Conservation (phyloP, 1,140 invertebrate species). For the Nasonia giraulti region DNA sequence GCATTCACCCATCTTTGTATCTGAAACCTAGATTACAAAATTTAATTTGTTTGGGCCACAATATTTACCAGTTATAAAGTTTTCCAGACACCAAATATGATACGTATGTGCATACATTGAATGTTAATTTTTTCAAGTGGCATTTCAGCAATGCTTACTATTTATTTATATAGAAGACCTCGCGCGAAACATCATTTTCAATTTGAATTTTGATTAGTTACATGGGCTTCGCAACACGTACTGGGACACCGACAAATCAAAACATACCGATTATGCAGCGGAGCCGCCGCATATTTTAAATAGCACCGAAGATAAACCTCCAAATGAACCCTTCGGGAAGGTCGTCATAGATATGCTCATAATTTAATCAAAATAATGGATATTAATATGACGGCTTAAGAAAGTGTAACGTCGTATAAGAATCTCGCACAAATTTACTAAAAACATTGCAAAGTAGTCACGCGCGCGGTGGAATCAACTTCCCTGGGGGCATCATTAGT, state of each 20-base stretch:
- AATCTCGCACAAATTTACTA: background rate
- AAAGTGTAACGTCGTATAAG: background rate
- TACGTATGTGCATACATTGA: background rate
- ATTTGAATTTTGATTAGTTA: constrained; percentile 2
- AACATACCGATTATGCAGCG: constrained; percentile 5
- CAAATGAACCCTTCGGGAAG: background rate
- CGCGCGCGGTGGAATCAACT: background rate
- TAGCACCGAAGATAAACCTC: background rate
- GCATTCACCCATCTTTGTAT: background rate
- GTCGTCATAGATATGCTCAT: background rate
- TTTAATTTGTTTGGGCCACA: constrained; percentile 17
- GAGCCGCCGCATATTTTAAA: background rate
- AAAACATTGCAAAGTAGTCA: background rate
- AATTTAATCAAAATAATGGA: constrained; percentile 6
- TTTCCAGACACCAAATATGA: constrained; percentile 20
- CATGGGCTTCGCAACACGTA: too few species aligned
- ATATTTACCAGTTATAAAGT: constrained; percentile 24
- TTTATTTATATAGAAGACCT: constrained; percentile 14
- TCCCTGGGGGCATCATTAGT: constrained; percentile 22
- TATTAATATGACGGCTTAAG: background rate
- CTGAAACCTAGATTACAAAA: background rate
- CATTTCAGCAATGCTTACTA: background rate
- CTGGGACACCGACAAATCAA: background rate
- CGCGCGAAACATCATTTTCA: background rate
- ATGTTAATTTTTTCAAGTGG: constrained; percentile 25